These are phyloP conservation scores for Leucoraja erinaceus DNA, from an alignment of 2,113 vertebrate genomes.

Conservation along the genomic window DNA sequence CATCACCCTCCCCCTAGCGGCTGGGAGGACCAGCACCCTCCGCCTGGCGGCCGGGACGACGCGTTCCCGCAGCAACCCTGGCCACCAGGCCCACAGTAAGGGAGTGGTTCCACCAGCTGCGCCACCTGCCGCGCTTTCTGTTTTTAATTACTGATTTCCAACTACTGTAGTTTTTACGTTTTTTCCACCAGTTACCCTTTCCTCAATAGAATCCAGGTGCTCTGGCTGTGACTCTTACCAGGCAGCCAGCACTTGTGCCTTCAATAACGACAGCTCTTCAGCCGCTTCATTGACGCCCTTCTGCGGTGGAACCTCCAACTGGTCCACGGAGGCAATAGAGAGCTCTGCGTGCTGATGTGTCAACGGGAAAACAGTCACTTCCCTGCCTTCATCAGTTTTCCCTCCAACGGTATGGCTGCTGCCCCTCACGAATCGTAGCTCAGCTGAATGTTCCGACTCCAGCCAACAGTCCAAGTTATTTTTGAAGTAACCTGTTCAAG, in stretches of 20 bases:
- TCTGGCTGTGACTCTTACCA: too few relatives aligned
- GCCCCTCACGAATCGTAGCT: not conserved
- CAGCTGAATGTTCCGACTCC: not conserved
- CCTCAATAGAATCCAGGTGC: not conserved
- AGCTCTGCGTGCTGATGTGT: not conserved
- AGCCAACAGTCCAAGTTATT: not conserved
- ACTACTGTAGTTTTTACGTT: too few relatives aligned
- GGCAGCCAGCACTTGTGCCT: not conserved
- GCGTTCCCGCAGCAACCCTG: too few relatives aligned
- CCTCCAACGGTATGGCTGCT: not conserved
- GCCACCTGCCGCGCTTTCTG: too few relatives aligned
- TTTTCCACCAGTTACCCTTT: not conserved
- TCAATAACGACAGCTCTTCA: not conserved
- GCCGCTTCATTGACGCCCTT: not conserved
- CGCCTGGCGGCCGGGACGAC: too few relatives aligned
- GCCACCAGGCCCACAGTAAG: too few relatives aligned
- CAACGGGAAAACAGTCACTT: not conserved
- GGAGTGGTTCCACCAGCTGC: too few relatives aligned
- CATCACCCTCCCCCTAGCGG: too few relatives aligned
- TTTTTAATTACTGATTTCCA: too few relatives aligned
- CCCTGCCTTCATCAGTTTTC: not conserved
- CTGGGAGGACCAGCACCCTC: too few relatives aligned
- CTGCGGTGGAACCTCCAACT: not conserved
- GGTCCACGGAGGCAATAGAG: not conserved
- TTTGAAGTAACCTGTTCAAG: not conserved